Evolutionary conservation across 92 coral and sea anemone species (phyloP).

Genomic region (Bergia sp.): DNA sequence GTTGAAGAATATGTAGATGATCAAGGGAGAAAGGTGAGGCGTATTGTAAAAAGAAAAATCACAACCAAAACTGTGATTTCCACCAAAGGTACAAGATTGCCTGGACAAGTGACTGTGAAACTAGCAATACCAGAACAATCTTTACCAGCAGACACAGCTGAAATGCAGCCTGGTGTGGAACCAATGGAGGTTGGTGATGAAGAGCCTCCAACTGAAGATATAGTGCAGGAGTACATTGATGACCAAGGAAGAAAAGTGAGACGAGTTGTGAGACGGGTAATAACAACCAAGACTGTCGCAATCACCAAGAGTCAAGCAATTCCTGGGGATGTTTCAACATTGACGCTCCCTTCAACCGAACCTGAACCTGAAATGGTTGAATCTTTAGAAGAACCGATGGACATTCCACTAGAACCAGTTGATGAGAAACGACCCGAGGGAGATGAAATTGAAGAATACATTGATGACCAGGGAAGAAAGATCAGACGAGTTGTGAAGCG

Average conservation of each 20-base stretch:
- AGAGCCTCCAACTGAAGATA: conserved; percentile 51
- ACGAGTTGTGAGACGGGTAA: conserved; percentile 44
- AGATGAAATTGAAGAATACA: conserved; percentile 57
- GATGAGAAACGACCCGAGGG: conserved; percentile 24
- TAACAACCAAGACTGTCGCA: conserved; percentile 31
- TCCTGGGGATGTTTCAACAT: neutral
- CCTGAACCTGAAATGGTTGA: conserved; percentile 28
- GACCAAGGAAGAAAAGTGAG: conserved; percentile 59
- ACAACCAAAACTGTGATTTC: conserved; percentile 44
- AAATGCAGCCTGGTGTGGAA: conserved; percentile 7
- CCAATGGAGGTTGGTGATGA: conserved; percentile 1
- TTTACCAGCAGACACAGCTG: conserved; percentile 29
- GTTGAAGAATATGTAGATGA: conserved; percentile 79
- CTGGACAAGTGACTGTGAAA: conserved; percentile 39
- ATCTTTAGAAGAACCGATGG: conserved; percentile 42
- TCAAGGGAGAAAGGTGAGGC: conserved; percentile 71
- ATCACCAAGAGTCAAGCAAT: conserved; percentile 10
- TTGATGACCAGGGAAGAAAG: conserved; percentile 52
- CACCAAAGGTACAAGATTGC: conserved; percentile 29
- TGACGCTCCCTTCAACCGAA: neutral
- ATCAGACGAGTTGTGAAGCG: conserved; percentile 43
- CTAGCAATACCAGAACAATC: conserved; percentile 34
- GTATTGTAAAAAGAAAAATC: conserved; percentile 62
- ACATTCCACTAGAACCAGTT: conserved; percentile 24
- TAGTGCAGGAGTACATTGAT: conserved; percentile 69